Evolutionary conservation across 2,888 invertebrate species (phyloP).

Genomic region (Sphaerophoria rueppellii): DNA sequence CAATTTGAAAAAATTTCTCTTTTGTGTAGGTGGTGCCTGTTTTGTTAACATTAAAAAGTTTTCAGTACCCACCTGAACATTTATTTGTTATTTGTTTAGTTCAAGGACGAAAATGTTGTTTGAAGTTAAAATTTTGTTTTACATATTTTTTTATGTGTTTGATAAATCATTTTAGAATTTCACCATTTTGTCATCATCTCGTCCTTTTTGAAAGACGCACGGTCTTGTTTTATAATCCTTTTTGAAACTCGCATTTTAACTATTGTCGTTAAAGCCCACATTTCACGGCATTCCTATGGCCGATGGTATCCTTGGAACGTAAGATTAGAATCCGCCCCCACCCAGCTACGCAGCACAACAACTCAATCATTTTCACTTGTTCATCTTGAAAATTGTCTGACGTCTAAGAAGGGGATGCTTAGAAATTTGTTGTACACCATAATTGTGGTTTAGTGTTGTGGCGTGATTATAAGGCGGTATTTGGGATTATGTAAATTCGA

Average conservation of each 20-base stretch:
- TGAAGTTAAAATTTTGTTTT: background rate
- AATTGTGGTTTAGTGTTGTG: conserved; percentile 6
- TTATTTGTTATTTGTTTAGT: background rate
- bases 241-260: conserved; percentile 48
- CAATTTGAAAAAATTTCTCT: background rate
- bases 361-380: conserved; percentile 33
- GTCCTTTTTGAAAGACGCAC: background rate
- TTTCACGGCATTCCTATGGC: conserved; percentile 32
- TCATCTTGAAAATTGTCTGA: conserved; percentile 20
- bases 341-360: conserved; percentile 1
- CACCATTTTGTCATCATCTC: background rate
- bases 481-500: conserved; percentile 34
- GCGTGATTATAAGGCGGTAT: conserved; percentile 2
- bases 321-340: background rate
- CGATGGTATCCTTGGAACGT: conserved; percentile 19
- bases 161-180: background rate
- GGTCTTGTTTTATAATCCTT: conserved; percentile 48
- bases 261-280: conserved; percentile 33
- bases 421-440: conserved; percentile 34
- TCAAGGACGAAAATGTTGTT: background rate
- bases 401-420: conserved; percentile 26
- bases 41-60: background rate
- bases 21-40: background rate
- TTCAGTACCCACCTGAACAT: background rate
- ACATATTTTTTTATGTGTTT: background rate